Evolutionary conservation across 2,888 invertebrate species (phyloP).

Genomic region (Eustalomyia histrio): DNA sequence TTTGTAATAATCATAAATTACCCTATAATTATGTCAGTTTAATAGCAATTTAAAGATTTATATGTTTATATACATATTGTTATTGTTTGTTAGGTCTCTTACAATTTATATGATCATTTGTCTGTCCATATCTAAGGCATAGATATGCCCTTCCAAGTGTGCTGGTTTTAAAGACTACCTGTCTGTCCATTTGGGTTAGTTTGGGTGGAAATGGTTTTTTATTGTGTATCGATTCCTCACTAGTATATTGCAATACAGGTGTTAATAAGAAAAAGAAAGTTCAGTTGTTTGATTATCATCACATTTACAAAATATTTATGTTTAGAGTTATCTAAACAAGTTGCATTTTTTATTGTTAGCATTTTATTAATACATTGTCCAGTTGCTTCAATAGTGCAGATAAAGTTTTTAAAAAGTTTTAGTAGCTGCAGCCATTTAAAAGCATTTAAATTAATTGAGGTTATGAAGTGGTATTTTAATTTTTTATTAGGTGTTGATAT

Average conservation of each 20-base stretch:
- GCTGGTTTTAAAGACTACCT: background rate
- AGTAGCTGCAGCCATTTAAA: constrained; percentile 30
- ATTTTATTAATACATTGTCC: background rate
- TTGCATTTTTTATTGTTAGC: constrained; percentile 29
- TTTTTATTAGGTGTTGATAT: constrained; percentile 51
- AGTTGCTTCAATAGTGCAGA: constrained; percentile 16
- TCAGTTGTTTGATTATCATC: constrained; percentile 1
- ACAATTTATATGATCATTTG: background rate
- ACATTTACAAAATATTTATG: constrained; percentile 17
- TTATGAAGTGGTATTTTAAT: constrained; percentile 7
- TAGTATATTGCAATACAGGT: constrained; percentile 18
- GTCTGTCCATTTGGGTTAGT: constrained; percentile 1
- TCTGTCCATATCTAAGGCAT: background rate
- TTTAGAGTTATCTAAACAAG: constrained; percentile 39
- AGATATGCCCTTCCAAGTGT: background rate
- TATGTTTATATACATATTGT: constrained; percentile 12
- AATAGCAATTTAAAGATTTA: constrained; percentile 38
- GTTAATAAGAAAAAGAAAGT: constrained; percentile 53
- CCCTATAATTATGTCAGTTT: constrained; percentile 55
- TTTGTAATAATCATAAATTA: constrained; percentile 56
- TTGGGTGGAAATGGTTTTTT: constrained; percentile 33
- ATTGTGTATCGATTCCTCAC: background rate
- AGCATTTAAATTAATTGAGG: constrained; percentile 49
- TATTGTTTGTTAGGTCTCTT: background rate
- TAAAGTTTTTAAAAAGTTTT: background rate